Conservation (phyloP, 64 coral and sea anemone species). For the Porites australiensis region DNA sequence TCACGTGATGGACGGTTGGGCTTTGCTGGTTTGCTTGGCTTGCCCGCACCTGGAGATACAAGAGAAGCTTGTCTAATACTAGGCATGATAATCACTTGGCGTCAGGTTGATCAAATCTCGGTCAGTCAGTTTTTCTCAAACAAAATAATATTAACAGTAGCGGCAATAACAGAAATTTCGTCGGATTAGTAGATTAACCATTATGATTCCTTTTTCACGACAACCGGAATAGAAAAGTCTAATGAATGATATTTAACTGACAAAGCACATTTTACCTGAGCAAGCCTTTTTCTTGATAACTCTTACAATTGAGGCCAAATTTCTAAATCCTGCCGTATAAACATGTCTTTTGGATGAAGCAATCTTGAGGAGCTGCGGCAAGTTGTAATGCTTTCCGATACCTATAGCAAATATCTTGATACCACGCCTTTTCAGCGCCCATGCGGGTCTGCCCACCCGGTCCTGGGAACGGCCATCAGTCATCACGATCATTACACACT, state of each 20-base stretch:
- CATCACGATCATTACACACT: constrained; percentile 66
- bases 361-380: constrained; percentile 61
- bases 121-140: too few species aligned
- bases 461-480: constrained; percentile 85
- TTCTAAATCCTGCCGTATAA: constrained; percentile 56
- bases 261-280: constrained; percentile 8
- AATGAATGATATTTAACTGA: neutral
- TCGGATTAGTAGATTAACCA: too few species aligned
- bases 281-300: constrained; percentile 62
- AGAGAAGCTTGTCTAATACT: neutral
- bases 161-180: too few species aligned
- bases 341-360: constrained; percentile 49
- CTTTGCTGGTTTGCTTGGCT: constrained; percentile 32
- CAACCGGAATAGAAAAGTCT: too few species aligned
- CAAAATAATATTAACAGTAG: too few species aligned
- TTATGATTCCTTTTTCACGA: too few species aligned
- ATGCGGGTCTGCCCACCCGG: constrained; percentile 56
- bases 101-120: too few species aligned
- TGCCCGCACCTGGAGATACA: neutral
- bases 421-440: constrained; percentile 57
- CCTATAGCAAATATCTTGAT: constrained; percentile 64
- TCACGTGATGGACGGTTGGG: constrained; percentile 28
- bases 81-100: neutral
- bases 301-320: constrained; percentile 37
- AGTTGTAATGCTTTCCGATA: constrained; percentile 70